Percentiles rank a stretch among this genome's conserved stretches.
phyloP scores from a whole-genome alignment of 1,140 invertebrate species.

The Pseudomyrmex pallidus region DNA sequence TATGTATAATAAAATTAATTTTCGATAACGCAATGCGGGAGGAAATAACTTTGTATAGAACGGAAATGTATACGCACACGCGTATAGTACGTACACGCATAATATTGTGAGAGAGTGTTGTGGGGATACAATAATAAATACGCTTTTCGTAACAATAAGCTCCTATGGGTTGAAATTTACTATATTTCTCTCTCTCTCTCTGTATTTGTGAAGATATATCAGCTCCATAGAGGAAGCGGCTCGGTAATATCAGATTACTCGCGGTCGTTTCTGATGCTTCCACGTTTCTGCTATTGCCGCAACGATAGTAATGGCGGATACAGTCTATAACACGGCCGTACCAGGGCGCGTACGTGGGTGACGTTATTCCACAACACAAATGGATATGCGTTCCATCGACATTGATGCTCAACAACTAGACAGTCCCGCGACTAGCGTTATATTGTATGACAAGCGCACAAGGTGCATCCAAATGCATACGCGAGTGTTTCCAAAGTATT shows the following conservation, averaged over 20 bases:
- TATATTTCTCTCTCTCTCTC: constrained; percentile 46
- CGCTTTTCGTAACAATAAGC: constrained; percentile 57
- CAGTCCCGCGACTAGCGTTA: constrained; percentile 13
- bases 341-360: constrained; percentile 64
- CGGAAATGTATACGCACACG: constrained; percentile 9
- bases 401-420: constrained; percentile 58
- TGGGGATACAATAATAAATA: constrained; percentile 47
- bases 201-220: constrained; percentile 51
- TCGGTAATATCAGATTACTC: constrained; percentile 82
- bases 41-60: constrained; percentile 4
- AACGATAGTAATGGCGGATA: constrained; percentile 59
- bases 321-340: constrained; percentile 46
- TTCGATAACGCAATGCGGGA: constrained; percentile 7
- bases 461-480: neutral
- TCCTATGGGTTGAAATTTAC: constrained; percentile 64
- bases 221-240: constrained; percentile 68
- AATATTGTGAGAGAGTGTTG: constrained; percentile 39
- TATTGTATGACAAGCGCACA: constrained; percentile 17
- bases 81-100: neutral
- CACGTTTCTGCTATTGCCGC: constrained; percentile 59
- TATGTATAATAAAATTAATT: constrained; percentile 27
- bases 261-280: constrained; percentile 67
- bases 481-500: neutral
- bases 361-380: constrained; percentile 77
- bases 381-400: constrained; percentile 74